phyloP scores from a whole-genome alignment of 2,888 invertebrate genomes.

The Campoletis raptor region DNA sequence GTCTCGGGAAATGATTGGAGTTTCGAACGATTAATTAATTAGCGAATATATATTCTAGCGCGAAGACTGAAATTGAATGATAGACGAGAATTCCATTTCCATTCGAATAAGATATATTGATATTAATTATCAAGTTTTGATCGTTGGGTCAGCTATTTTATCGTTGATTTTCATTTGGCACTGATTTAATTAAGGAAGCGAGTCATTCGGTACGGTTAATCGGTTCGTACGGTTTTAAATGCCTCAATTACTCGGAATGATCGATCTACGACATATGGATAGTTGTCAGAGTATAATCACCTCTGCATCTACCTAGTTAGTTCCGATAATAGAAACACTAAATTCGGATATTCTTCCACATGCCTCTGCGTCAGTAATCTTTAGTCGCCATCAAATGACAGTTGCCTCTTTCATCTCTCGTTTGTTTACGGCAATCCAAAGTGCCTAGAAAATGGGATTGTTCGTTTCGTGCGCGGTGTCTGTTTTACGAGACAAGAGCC shows the following conservation, averaged over 20 bases:
- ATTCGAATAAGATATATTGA: conserved; percentile 79
- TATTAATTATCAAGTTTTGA: conserved; percentile 77
- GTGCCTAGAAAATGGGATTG: conserved; percentile 38
- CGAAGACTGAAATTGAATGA: conserved; percentile 50
- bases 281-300: not conserved
- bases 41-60: not conserved
- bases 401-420: conserved; percentile 4
- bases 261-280: not conserved
- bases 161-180: conserved; percentile 27
- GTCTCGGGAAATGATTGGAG: not conserved
- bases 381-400: conserved; percentile 36
- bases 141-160: conserved; percentile 69
- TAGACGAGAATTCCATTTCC: conserved; percentile 66
- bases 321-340: not conserved
- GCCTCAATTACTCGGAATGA: not conserved
- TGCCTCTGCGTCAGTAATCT: conserved; percentile 31
- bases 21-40: conserved; percentile 2
- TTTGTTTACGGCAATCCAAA: not conserved
- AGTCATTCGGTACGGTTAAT: not conserved
- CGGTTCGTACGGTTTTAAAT: not conserved
- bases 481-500: conserved; percentile 43
- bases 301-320: not conserved
- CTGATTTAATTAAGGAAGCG: conserved; percentile 42
- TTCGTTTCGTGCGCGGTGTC: conserved; percentile 30
- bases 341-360: not conserved